Evolutionary conservation across 2,888 invertebrate species (phyloP), one percentile per base, ranked within the genome.

Genomic region (Agonopterix arenella): DNA sequence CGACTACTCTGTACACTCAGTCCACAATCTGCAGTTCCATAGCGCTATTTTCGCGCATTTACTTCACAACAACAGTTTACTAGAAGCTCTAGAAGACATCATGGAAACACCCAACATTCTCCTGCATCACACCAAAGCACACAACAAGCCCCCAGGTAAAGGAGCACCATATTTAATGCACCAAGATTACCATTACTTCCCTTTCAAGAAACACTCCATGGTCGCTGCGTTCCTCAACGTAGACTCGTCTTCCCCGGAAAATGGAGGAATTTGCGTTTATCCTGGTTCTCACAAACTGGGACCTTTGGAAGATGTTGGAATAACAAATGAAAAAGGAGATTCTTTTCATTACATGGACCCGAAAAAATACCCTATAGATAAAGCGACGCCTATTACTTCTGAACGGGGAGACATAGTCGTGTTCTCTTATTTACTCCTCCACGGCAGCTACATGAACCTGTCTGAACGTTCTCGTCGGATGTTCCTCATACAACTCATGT

Each of bases 181-280:
- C 55, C 76, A 90, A 74, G 90, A 90, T 54, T 91, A 90, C 57
- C 90, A 79, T 42, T 90, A 90, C 56, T 90, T 90, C 58, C 90
- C 90, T 0, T 85, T 76, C 62, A 79, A 88, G 55, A 84, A 90
- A 2, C 79, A 90, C 59, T 80, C 86, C 0, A 84, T 90, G 86
- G 68, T 89, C 8, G 90, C 90, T 0, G 86, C 86, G 1, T 90
- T 90, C 55, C 61, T 90, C 9, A 84, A 89, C 57, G 55, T 90
- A 48, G 90, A 90, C 54, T 88, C 84, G 50, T 79, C 88, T 0
- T 77, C 80, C 9, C 82, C 85, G 0, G 84, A 84, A 55, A 91
- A 90, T 55, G 90, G 90, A 1, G 90, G 90, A 0, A 66, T 91
- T 11, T 84, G 81, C 40, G 80, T 90, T 4, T 90, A 89, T 60